phyloP scores from a whole-genome alignment of 2,797 vertebrate species.

The Galago senegalensis region DNA sequence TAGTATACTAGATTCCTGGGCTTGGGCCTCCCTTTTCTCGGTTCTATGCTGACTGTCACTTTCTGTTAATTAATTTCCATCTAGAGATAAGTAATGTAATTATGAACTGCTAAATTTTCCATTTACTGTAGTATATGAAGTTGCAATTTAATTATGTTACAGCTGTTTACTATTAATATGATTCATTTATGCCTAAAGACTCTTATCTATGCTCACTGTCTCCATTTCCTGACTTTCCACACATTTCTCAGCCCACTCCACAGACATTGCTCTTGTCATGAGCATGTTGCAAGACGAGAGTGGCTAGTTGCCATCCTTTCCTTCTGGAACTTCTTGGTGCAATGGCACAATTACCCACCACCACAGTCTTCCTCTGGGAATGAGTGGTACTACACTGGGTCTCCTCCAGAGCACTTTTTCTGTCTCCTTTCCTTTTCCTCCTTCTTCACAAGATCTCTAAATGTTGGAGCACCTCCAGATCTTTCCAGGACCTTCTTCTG shows the following conservation, averaged over 20 bases:
- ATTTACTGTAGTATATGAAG: slow-evolving; percentile 70
- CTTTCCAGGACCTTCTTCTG: not conserved
- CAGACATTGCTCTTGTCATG: not conserved
- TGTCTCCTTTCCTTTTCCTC: not conserved
- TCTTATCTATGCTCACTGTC: slow-evolving; percentile 26
- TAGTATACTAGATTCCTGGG: not conserved
- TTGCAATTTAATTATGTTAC: slow-evolving; percentile 73
- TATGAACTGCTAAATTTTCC: slow-evolving; percentile 63
- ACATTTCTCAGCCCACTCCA: not conserved
- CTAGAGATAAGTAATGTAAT: slow-evolving; percentile 78
- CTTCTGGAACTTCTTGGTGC: not conserved
- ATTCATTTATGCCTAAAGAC: slow-evolving; percentile 72
- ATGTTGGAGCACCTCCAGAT: not conserved
- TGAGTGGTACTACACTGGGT: not conserved
- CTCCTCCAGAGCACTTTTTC: not conserved
- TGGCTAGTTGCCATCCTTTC: not conserved
- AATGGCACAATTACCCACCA: not conserved
- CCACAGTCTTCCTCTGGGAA: not conserved
- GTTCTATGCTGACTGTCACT: not conserved
- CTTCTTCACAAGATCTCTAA: not conserved
- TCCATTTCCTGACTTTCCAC: slow-evolving; percentile 47
- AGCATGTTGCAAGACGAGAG: not conserved
- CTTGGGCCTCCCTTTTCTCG: slow-evolving; percentile 4
- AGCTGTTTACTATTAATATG: slow-evolving; percentile 72
- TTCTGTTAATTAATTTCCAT: slow-evolving; percentile 74